Conservation (phyloP, 1,140 invertebrate genomes). For the Belonocnema kinseyi region DNA sequence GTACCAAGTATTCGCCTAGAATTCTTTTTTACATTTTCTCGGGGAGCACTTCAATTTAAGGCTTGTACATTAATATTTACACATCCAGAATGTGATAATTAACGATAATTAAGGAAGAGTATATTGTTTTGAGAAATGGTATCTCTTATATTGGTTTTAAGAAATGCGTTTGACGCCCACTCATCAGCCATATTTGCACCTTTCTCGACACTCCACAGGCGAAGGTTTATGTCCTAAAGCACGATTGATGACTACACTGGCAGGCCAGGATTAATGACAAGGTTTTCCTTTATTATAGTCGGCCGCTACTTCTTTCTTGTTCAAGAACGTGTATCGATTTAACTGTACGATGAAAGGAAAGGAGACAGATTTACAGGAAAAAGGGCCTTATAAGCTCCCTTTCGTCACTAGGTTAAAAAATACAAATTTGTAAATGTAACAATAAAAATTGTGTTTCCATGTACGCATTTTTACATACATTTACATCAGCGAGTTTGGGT, state of each 20-base stretch:
- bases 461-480: not conserved
- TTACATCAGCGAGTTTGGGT: too few species aligned
- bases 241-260: slow-evolving; percentile 46
- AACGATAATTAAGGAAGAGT: slow-evolving; percentile 38
- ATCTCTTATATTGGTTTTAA: not conserved
- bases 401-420: not conserved
- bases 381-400: not conserved
- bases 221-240: slow-evolving; percentile 37
- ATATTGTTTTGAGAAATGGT: slow-evolving; percentile 28
- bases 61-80: too few species aligned
- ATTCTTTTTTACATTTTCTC: too few species aligned
- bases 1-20: too few species aligned
- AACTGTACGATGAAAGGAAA: slow-evolving; percentile 40
- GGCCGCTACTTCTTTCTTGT: slow-evolving; percentile 44
- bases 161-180: slow-evolving; percentile 18
- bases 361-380: slow-evolving; percentile 24
- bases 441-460: not conserved
- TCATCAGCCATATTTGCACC: slow-evolving; percentile 45
- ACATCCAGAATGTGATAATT: slow-evolving; percentile 33
- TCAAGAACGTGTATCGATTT: slow-evolving; percentile 49
- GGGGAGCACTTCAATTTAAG: too few species aligned
- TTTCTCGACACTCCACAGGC: slow-evolving; percentile 37
- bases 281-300: slow-evolving; percentile 44
- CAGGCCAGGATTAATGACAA: slow-evolving; percentile 53
- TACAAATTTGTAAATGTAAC: not conserved